Conservation (phyloP, 2,113 vertebrate genomes). For the Nothobranchius furzeri region DNA sequence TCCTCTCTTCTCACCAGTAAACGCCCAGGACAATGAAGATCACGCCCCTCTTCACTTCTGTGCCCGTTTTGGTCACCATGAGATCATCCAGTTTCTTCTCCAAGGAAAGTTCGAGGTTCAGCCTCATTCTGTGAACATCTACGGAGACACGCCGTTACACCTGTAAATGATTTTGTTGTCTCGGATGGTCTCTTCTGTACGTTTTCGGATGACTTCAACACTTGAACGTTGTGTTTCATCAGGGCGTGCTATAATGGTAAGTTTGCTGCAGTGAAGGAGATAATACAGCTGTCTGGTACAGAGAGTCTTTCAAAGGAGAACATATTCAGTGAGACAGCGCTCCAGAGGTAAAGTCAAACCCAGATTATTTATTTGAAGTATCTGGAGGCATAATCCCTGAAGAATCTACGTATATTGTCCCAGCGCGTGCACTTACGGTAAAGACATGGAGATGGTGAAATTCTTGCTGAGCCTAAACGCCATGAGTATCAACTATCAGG, state of each 20-base stretch:
- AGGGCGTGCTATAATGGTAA: conserved; percentile 94
- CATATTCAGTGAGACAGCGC: conserved; percentile 94
- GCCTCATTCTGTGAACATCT: conserved; percentile 92
- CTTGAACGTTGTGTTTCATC: conserved; percentile 23
- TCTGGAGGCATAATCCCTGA: background rate
- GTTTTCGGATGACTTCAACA: background rate
- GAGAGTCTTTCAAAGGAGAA: conserved; percentile 95
- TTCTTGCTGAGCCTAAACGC: conserved; percentile 90
- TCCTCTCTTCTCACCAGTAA: conserved; percentile 79
- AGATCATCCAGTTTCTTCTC: conserved; percentile 85
- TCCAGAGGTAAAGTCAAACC: conserved; percentile 84
- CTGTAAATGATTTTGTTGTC: conserved; percentile 79
- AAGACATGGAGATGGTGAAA: conserved; percentile 90
- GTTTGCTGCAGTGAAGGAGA: conserved; percentile 86
- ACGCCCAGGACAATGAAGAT: conserved; percentile 93
- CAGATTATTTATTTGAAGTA: background rate
- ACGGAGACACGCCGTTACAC: conserved; percentile 91
- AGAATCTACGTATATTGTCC: conserved; percentile 4
- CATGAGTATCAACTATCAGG: conserved; percentile 91
- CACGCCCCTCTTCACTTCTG: conserved; percentile 93
- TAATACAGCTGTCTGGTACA: conserved; percentile 86
- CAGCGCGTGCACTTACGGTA: conserved; percentile 94
- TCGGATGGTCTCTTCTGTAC: background rate
- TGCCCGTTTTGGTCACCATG: conserved; percentile 88
- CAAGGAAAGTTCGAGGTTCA: conserved; percentile 85